A percentile compares a stretch with the other conserved stretches of the same genome.
Evolutionary conservation across 2,113 vertebrate species (phyloP).

Genomic region (Chamaea fasciata): DNA sequence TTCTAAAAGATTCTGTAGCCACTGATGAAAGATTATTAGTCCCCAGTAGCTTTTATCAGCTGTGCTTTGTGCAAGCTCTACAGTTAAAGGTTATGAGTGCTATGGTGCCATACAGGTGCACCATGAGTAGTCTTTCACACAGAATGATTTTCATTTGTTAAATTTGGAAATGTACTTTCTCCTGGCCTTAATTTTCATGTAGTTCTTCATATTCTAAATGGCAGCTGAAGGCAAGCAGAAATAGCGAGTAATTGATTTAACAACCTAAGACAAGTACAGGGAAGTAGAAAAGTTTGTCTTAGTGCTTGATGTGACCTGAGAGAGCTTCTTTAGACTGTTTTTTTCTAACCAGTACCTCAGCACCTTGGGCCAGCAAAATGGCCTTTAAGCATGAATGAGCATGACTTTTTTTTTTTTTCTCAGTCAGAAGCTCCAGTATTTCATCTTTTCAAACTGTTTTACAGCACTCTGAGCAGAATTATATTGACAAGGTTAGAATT

Average conservation of each 20-base stretch:
- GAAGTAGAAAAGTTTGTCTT: slow-evolving; percentile 71
- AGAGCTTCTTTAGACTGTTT: slow-evolving; percentile 69
- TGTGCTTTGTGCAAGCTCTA: neutral
- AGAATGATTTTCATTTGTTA: slow-evolving; percentile 57
- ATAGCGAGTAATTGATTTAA: slow-evolving; percentile 77
- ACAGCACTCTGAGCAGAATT: slow-evolving; percentile 79
- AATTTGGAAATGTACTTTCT: slow-evolving; percentile 55
- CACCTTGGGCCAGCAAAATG: slow-evolving; percentile 81
- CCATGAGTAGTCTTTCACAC: slow-evolving; percentile 24
- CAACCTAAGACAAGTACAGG: slow-evolving; percentile 75
- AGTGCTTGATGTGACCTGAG: slow-evolving; percentile 75
- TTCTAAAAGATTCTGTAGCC: neutral
- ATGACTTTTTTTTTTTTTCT: slow-evolving; percentile 57
- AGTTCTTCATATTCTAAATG: slow-evolving; percentile 62
- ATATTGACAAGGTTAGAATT: slow-evolving; percentile 90
- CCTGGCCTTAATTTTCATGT: slow-evolving; percentile 57
- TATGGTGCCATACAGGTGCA: neutral
- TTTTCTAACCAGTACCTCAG: slow-evolving; percentile 69
- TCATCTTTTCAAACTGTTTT: slow-evolving; percentile 79
- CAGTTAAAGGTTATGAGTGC: slow-evolving; percentile 30
- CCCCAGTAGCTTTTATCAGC: slow-evolving; percentile 13
- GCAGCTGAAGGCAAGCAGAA: slow-evolving; percentile 64
- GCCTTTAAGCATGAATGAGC: slow-evolving; percentile 90
- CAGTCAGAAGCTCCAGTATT: slow-evolving; percentile 70
- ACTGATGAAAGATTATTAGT: slow-evolving; percentile 7